phyloP scores from a whole-genome alignment of 2,888 invertebrate species.

The Acanthosepion esculentum region DNA sequence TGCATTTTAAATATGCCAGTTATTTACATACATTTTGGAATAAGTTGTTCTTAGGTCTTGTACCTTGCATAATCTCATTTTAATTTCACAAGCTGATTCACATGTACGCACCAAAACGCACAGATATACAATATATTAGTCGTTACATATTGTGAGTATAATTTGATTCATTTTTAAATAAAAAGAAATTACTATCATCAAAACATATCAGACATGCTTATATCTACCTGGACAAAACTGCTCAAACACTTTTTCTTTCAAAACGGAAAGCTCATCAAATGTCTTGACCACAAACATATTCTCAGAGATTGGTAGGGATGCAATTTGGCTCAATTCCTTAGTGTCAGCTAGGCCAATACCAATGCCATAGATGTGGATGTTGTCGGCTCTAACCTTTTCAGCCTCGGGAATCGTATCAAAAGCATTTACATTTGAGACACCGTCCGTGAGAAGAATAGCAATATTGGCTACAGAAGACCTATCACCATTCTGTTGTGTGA shows the following conservation, averaged over 20 bases:
- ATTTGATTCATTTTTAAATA: background rate
- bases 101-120: background rate
- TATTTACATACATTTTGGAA: background rate
- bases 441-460: background rate
- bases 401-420: slow-evolving; percentile 67
- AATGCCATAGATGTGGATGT: slow-evolving; percentile 56
- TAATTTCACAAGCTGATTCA: background rate
- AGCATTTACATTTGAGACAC: slow-evolving; percentile 67
- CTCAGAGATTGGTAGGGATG: slow-evolving; percentile 58
- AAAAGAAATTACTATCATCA: background rate
- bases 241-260: slow-evolving; percentile 58
- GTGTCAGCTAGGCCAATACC: slow-evolving; percentile 62
- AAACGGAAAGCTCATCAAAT: slow-evolving; percentile 52
- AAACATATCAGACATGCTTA: background rate
- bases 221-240: slow-evolving; percentile 57
- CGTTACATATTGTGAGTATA: background rate
- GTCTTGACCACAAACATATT: slow-evolving; percentile 59
- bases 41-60: background rate
- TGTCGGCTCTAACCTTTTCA: slow-evolving; percentile 53
- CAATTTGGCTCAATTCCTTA: slow-evolving; percentile 62
- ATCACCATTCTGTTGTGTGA: slow-evolving; percentile 64
- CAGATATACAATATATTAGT: background rate
- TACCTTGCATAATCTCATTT: background rate
- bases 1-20: background rate
- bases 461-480: slow-evolving; percentile 56